Evolutionary conservation across 1,140 invertebrate species (phyloP), one percentile per base, ranked within the genome.

Genomic region (Bombus pascuorum): DNA sequence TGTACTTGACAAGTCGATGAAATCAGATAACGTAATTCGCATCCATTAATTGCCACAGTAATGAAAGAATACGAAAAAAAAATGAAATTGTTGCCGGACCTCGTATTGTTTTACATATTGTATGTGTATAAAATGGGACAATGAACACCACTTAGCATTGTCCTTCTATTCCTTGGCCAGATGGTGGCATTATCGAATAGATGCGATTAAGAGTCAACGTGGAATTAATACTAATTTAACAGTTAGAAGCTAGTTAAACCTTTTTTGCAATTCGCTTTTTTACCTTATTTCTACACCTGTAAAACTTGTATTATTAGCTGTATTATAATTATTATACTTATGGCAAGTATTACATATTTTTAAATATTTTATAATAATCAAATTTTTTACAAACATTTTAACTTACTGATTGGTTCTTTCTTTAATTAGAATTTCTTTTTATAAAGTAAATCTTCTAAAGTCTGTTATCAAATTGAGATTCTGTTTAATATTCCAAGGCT

Each of bases 181-280:
- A 77, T 68, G 74, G 37, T 71, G 74, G 82, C 65, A 32, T 83
- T 83, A 83, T 83, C 82, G 10, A 77, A 57, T 34, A 47, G 57
- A 39, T 37, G 32, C 47, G 47, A 75, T 83, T 66, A 70, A n/a
- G 28, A 32, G 37, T 22, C 8, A 34, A 70, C 65, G 65, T 78
- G 82, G 22, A 59, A 77, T 70, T 57, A 77, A 77, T 83, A 78
- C 73, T 34, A 83, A 83, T 83, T 77, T 22, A 32, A 34, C n/a
- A 44, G 34, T 25, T 22, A 0, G 22, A 53, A 83, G 1, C 42
- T 12, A 25, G 68, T 59, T 15, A 13, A 59, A 53, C 6, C 9
- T 39, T 25, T 34, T 28, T 47, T n/a, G 2, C 18, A 28, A 44
- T 13, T 37, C n/a, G 6, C 25, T 25, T 13, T 9, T n/a, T 18